Conservation (phyloP, 2,113 vertebrate species). For the Euleptes europaea region DNA sequence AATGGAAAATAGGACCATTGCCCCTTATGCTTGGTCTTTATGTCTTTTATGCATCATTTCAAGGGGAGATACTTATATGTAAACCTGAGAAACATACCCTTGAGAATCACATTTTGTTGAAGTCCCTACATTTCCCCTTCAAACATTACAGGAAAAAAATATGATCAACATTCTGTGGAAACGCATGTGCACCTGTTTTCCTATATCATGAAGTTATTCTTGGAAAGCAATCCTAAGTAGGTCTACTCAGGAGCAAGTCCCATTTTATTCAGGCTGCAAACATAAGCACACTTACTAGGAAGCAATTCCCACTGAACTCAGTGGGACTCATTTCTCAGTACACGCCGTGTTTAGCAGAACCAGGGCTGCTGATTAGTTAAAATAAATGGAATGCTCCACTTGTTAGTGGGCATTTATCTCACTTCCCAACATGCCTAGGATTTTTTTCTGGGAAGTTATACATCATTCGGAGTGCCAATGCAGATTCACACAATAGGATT, state of each 20-base stretch:
- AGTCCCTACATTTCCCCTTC: background rate
- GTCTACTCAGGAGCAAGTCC: too few species aligned
- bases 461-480: background rate
- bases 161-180: background rate
- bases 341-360: background rate
- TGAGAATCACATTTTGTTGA: background rate
- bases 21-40: too few species aligned
- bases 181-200: background rate
- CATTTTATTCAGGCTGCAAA: too few species aligned
- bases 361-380: background rate
- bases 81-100: background rate
- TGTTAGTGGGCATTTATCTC: background rate
- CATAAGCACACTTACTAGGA: too few species aligned
- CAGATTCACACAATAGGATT: background rate
- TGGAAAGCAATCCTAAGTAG: background rate
- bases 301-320: too few species aligned
- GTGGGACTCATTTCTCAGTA: too few species aligned
- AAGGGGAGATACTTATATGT: background rate
- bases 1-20: too few species aligned
- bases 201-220: background rate
- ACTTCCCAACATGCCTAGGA: background rate
- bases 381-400: background rate
- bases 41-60: background rate
- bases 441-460: background rate
- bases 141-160: background rate